A percentile compares a stretch with the other conserved stretches of the same genome.
These are phyloP conservation scores for Musca domestica DNA, from an alignment of 1,140 invertebrate species.

Conservation along the genomic window DNA sequence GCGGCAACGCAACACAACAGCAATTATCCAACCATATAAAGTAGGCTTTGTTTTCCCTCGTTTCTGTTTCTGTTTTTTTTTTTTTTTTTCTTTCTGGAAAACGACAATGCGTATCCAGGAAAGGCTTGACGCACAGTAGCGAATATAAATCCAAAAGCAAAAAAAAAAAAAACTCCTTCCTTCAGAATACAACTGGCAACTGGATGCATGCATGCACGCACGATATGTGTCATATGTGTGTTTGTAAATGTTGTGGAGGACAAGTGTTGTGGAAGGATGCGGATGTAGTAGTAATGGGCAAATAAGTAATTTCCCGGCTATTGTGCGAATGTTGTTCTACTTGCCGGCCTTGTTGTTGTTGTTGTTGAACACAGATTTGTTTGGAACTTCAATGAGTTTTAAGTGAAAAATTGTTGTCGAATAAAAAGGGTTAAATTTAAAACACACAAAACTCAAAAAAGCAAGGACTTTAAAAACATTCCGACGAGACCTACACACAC, in stretches of 20 bases:
- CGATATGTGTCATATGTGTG: too few species aligned
- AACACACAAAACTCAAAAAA: not conserved
- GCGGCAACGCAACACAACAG: not conserved
- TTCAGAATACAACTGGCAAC: not conserved
- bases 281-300: not conserved
- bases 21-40: not conserved
- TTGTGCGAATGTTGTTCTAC: slow-evolving; percentile 16
- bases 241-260: not conserved
- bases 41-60: slow-evolving; percentile 6
- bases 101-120: too few species aligned
- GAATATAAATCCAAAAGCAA: not conserved
- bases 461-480: slow-evolving; percentile 26
- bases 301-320: slow-evolving; percentile 27
- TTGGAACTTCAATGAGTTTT: slow-evolving; percentile 28
- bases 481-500: slow-evolving; percentile 5
- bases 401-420: slow-evolving; percentile 3
- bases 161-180: not conserved
- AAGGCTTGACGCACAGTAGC: not conserved
- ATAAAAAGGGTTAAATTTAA: slow-evolving; percentile 26
- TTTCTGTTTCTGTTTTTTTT: too few species aligned
- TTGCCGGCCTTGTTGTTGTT: slow-evolving; percentile 9
- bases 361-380: slow-evolving; percentile 25
- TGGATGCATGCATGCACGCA: too few species aligned
- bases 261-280: not conserved
- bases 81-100: not conserved